Percentiles rank a stretch among this genome's conserved stretches.
These are phyloP conservation scores for Serripes groenlandicus DNA, from an alignment of 2,888 invertebrate genomes.

Conservation along the genomic window DNA sequence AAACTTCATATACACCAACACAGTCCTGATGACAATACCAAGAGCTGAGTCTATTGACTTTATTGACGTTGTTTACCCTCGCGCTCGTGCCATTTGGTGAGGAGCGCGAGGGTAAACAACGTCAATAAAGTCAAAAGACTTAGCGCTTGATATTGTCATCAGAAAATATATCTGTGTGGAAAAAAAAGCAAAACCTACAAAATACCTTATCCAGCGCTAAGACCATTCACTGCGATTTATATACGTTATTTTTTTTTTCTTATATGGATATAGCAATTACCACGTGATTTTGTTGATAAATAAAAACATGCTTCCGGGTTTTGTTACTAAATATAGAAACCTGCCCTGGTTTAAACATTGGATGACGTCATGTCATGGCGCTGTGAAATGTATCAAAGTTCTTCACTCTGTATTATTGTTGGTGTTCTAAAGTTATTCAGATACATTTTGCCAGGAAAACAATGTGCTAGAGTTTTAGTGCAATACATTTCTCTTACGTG, in stretches of 20 bases:
- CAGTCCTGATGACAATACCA: too few species aligned
- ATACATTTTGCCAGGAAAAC: neutral
- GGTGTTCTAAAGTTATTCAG: neutral
- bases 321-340: slow-evolving; percentile 48
- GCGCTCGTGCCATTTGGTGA: too few species aligned
- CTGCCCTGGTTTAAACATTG: neutral
- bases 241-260: neutral
- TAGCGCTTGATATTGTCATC: too few species aligned
- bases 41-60: too few species aligned
- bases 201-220: too few species aligned
- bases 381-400: slow-evolving; percentile 13
- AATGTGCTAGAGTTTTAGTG: neutral
- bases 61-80: too few species aligned
- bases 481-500: neutral
- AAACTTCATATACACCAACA: too few species aligned
- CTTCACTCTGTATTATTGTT: neutral
- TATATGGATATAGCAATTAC: slow-evolving; percentile 6
- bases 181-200: too few species aligned
- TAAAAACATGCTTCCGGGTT: slow-evolving; percentile 62
- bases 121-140: too few species aligned
- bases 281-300: slow-evolving; percentile 64
- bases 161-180: too few species aligned
- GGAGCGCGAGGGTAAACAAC: too few species aligned
- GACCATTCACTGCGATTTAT: too few species aligned
- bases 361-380: slow-evolving; percentile 49